These are phyloP conservation scores for Potamarius usumacintae DNA, from an alignment of 2,113 vertebrate genomes.

Conservation along the genomic window DNA sequence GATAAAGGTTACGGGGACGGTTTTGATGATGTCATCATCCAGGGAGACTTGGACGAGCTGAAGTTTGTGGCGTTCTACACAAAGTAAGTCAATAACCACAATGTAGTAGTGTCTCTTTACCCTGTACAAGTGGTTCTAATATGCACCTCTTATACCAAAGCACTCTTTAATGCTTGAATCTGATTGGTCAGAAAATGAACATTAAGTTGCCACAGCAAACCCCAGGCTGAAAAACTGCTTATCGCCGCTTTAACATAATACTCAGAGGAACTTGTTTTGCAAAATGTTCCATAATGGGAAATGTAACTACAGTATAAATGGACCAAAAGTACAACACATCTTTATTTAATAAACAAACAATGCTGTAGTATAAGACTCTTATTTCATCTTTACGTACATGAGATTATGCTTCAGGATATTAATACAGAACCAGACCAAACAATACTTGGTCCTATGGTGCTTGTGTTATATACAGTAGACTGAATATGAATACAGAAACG, in stretches of 20 bases:
- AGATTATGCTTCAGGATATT: background rate
- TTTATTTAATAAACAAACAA: background rate
- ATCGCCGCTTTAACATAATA: background rate
- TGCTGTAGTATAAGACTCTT: background rate
- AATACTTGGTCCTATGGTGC: background rate
- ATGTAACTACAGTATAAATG: background rate
- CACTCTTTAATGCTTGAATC: background rate
- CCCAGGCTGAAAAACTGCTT: background rate
- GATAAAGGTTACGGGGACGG: conserved; percentile 90
- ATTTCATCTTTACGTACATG: background rate
- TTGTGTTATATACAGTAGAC: background rate
- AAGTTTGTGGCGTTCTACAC: conserved; percentile 98
- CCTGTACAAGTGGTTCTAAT: background rate
- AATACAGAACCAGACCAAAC: too few species aligned
- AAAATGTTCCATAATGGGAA: background rate
- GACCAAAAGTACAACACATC: background rate
- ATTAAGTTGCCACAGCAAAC: background rate
- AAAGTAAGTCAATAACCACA: conserved; percentile 72
- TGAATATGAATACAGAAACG: background rate
- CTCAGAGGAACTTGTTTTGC: background rate
- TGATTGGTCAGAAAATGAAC: background rate
- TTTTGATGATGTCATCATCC: conserved; percentile 96
- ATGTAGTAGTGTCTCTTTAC: background rate
- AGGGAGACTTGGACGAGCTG: conserved; percentile 93
- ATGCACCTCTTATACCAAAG: background rate